Conservation (phyloP, 2,797 vertebrate species). For the Echeneis naucrates region DNA sequence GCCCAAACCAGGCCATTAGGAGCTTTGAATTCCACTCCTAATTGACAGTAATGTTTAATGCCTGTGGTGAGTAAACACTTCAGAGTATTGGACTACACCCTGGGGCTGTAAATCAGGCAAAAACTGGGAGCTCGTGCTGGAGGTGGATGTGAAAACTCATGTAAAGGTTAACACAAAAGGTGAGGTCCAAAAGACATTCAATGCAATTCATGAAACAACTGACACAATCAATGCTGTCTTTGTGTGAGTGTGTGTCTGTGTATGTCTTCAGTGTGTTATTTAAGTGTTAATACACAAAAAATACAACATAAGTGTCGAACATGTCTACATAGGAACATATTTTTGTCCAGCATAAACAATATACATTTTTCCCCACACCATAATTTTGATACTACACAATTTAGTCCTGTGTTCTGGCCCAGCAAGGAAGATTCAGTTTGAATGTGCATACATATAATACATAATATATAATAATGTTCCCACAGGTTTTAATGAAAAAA, state of each 20-base stretch:
- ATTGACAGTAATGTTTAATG: slow-evolving; percentile 82
- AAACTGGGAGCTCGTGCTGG: slow-evolving; percentile 33
- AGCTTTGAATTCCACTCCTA: slow-evolving; percentile 74
- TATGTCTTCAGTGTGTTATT: neutral
- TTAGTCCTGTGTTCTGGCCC: neutral
- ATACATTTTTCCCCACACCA: neutral
- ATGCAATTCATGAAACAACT: slow-evolving; percentile 23
- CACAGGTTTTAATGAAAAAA: neutral
- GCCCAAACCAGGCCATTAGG: slow-evolving; percentile 79
- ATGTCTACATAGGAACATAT: neutral
- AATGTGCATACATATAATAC: too few species aligned
- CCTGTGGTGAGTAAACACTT: slow-evolving; percentile 76
- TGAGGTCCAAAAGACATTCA: slow-evolving; percentile 24
- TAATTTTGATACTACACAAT: neutral
- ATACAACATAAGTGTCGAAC: neutral
- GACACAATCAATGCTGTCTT: neutral
- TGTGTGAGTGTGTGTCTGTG: neutral
- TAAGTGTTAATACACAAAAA: neutral
- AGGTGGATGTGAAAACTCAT: slow-evolving; percentile 28
- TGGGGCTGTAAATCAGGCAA: slow-evolving; percentile 63
- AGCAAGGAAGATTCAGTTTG: too few species aligned
- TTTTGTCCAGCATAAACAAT: slow-evolving; percentile 9
- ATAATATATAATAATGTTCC: too few species aligned
- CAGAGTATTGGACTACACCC: slow-evolving; percentile 56
- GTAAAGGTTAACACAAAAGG: slow-evolving; percentile 44